Evolutionary conservation across 2,113 vertebrate genomes (phyloP), one percentile per base, ranked within the genome.

Genomic region (Coturnix japonica): DNA sequence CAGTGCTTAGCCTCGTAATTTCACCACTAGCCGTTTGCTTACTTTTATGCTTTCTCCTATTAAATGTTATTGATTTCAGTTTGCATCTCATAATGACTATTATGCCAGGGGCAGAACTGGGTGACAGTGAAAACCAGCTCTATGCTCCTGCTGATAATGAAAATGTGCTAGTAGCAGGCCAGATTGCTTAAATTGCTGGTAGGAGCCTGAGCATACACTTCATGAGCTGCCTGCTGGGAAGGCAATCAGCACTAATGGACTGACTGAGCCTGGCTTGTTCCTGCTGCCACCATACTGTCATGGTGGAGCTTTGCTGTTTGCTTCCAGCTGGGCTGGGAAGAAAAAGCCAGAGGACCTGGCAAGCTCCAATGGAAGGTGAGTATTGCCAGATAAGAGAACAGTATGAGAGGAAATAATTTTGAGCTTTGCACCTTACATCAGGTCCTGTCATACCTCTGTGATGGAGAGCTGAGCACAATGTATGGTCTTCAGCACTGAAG

Each of bases 181-280:
- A 49, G 23, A 33, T 39, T 16, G 20, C 17, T 86, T 23, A 51
- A 89, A 82, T 8, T 65, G 28, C 35, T 0, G 0, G 13, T 31
- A 26, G 11, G 33, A 59, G 70, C 43, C 28, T 53, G 31, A 16
- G 13, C 16, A 15, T 70, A 31, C 16, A 54, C 26, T n/a, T 65
- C n/a, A 25, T 0, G 12, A 69, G 35, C 44, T 0, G 0, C 0
- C 1, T 22, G 59, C 30, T 22, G 35, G 54, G 11, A 44, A 76
- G 41, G 25, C 16, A 13, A 37, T 59, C 37, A 84, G 19, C 25
- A 21, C 12, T 22, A 18, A 43, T 2, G 20, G 54, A 11, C 41
- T 43, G 15, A 13, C 17, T 30, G 10, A 49, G 28, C 47, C 44
- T 53, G 63, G 14, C 22, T 16, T 59, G 66, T 19, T 61, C 30